Base-by-base conservation (phyloP, 2,113 vertebrate species). In the Orientallactaga bullata region DNA sequence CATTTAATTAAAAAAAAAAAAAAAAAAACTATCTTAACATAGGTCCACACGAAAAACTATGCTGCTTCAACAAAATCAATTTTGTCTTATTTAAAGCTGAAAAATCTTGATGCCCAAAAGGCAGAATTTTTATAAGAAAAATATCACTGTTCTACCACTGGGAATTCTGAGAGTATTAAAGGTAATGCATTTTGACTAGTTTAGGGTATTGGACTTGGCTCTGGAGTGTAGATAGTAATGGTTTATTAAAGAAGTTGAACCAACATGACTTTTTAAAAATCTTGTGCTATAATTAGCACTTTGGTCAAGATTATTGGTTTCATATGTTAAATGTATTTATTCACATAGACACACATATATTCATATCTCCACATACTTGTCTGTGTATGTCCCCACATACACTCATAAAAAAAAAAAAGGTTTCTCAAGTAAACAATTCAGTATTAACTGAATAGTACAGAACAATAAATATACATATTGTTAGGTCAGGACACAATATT, bases 1-100 rank as follows among this genome's bases (percentile, higher is more conserved):
- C 95, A 97, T 98, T 97, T 98, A 97, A 98, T 98, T 98, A 3
- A 32, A 94, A 97, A 97, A 82, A n/a, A n/a, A n/a, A n/a, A n/a
- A 71, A 65, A 71, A 66, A 66, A 97, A 97, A 96, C 91, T 95
- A 93, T 86, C 92, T 94, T 94, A 96, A 94, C 95, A 94, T 85
- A 92, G 93, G 77, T 92, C 78, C 95, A 90, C 82, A 89, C 66
- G 87, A 73, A 77, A 83, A 24, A 1, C 7, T 7, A 51, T 71
- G 35, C 66, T 92, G 66, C 63, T 76, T 84, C 10, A 81, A 74
- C 66, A 90, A 93, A 97, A 97, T 95, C 94, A 91, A 72, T 97
- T 93, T 85, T 66, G 77, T 92, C 66, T 95, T 96, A 95, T 91
- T 97, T 98, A 97, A 98, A 94, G 39, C 79, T 87, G 32, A 95